Conservation (phyloP, 2,888 invertebrate genomes). For the Fragum fragum region DNA sequence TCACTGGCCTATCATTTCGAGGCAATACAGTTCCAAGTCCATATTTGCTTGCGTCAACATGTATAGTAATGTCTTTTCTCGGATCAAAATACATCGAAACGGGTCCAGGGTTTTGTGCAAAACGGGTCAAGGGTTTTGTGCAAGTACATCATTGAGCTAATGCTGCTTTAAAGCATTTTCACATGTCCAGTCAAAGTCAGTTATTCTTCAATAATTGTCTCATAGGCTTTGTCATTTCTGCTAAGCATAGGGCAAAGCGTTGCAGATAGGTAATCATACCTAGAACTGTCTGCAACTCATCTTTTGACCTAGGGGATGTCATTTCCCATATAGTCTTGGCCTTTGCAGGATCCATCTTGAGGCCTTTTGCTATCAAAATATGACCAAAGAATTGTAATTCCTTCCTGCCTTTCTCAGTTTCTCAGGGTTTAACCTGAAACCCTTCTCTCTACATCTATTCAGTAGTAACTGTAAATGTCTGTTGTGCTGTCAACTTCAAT, state of each 20-base stretch:
- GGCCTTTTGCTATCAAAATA: not conserved
- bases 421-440: no score
- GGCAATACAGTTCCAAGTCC: not conserved
- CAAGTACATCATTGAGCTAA: not conserved
- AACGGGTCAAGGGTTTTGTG: not conserved
- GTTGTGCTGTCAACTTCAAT: not conserved
- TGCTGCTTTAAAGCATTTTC: no score
- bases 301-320: not conserved
- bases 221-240: not conserved
- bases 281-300: not conserved
- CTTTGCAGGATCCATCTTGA: constrained; percentile 15
- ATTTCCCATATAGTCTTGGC: constrained; percentile 29
- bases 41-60: not conserved
- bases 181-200: not conserved
- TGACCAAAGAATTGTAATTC: not conserved
- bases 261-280: not conserved
- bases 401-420: not conserved
- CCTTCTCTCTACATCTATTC: not conserved
- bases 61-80: not conserved
- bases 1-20: not conserved
- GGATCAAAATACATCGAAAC: not conserved
- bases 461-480: not conserved
- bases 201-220: not conserved
- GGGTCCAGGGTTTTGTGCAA: not conserved
- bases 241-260: not conserved